A percentile compares a stretch with the other conserved stretches of the same genome.
phyloP scores from a whole-genome alignment of 1,140 invertebrate genomes.

The Hycleus cichorii region DNA sequence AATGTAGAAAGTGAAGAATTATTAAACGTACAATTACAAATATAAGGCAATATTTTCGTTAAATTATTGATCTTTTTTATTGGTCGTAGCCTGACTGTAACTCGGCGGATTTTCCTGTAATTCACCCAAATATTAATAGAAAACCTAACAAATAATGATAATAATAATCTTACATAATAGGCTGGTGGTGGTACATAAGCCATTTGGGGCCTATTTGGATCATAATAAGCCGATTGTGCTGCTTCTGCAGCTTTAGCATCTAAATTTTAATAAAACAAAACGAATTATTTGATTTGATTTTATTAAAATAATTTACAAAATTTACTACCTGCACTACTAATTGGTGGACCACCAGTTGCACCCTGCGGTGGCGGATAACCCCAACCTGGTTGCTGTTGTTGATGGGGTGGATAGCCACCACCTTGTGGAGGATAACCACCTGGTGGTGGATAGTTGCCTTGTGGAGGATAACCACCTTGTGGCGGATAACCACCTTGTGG shows the following conservation, averaged over 20 bases:
- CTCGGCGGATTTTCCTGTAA: conserved; percentile 68
- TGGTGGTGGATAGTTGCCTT: conserved; percentile 1
- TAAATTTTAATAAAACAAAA: conserved; percentile 14
- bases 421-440: conserved; percentile 12
- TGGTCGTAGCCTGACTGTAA: conserved; percentile 53
- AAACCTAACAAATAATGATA: not conserved
- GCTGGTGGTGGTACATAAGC: conserved; percentile 79
- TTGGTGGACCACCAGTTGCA: conserved; percentile 9
- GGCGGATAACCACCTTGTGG: conserved; percentile 26
- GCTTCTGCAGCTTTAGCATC: conserved; percentile 78
- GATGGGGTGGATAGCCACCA: not conserved
- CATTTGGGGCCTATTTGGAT: conserved; percentile 73
- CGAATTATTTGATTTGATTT: not conserved
- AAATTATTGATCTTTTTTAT: conserved; percentile 46
- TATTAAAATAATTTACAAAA: not conserved
- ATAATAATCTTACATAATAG: conserved; percentile 62
- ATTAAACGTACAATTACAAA: no score
- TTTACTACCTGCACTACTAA: conserved; percentile 20
- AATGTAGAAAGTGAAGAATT: no score
- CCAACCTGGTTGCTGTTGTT: no score
- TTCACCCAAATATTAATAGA: conserved; percentile 11
- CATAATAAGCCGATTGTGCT: conserved; percentile 79
- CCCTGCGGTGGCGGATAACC: conserved; percentile 5
- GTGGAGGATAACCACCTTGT: not conserved
- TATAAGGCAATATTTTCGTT: no score